Percentiles rank a stretch among this genome's conserved stretches.
Evolutionary conservation across 1,140 invertebrate species (phyloP).

Genomic region (Saxidomus purpurata): DNA sequence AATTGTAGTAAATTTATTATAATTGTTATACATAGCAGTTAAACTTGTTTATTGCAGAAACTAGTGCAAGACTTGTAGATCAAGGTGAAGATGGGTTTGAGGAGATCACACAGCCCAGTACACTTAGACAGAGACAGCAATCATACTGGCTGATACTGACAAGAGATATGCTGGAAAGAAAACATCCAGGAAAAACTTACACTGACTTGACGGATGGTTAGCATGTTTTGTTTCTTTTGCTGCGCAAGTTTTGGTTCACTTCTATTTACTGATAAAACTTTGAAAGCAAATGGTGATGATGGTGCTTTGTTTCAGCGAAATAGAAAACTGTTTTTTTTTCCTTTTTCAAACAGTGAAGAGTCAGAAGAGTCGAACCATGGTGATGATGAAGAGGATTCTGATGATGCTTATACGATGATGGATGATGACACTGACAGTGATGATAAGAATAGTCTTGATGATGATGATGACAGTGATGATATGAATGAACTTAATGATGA

Average conservation of each 20-base stretch:
- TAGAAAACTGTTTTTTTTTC: too few relatives aligned
- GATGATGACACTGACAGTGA: constrained; percentile 81
- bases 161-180: constrained; percentile 91
- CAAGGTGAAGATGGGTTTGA: constrained; percentile 63
- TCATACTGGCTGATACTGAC: constrained; percentile 90
- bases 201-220: constrained; percentile 28
- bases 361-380: constrained; percentile 4
- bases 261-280: too few relatives aligned
- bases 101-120: constrained; percentile 59
- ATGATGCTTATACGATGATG: background rate
- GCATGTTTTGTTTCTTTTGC: too few relatives aligned
- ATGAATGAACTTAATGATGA: constrained; percentile 79
- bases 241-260: too few relatives aligned
- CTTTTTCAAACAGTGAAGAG: background rate
- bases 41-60: constrained; percentile 68
- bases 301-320: too few relatives aligned
- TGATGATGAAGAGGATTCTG: background rate
- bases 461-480: constrained; percentile 48
- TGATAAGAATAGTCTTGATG: constrained; percentile 80
- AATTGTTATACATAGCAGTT: too few relatives aligned
- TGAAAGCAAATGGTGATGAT: too few relatives aligned
- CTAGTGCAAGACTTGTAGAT: constrained; percentile 66
- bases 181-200: constrained; percentile 75
- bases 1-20: too few relatives aligned
- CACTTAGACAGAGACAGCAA: constrained; percentile 87